These are phyloP conservation scores for Bhutanitis thaidina DNA, from an alignment of 2,888 invertebrate genomes.

Conservation along the genomic window DNA sequence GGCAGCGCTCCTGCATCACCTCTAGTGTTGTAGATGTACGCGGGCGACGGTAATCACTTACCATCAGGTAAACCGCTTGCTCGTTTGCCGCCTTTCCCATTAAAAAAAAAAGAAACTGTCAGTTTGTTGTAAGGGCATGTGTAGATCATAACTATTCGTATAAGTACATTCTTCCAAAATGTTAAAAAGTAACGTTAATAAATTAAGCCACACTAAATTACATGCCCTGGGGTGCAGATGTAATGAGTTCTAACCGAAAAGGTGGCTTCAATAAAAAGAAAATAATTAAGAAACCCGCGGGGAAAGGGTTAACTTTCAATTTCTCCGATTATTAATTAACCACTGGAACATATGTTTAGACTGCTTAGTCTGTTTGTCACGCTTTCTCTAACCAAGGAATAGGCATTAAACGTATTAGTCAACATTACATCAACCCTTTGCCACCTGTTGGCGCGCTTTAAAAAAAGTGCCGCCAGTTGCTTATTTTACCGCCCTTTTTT, in stretches of 20 bases:
- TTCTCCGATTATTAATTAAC: conserved; percentile 73
- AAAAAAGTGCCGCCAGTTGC: conserved; percentile 64
- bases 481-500: conserved; percentile 54
- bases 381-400: conserved; percentile 61
- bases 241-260: conserved; percentile 25
- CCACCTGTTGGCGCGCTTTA: conserved; percentile 58
- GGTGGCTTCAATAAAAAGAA: conserved; percentile 28
- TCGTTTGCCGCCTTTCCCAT: no score
- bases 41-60: no score
- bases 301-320: conserved; percentile 64
- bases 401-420: conserved; percentile 55
- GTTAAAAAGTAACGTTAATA: not conserved
- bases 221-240: conserved; percentile 31
- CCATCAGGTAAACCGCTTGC: no score
- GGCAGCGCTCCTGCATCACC: no score
- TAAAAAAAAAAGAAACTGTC: no score
- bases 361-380: conserved; percentile 57
- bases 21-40: no score
- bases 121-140: no score
- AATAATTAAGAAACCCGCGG: conserved; percentile 24
- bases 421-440: conserved; percentile 50
- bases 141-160: no score
- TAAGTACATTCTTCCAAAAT: no score
- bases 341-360: conserved; percentile 72
- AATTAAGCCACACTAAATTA: conserved; percentile 5